Evolutionary conservation across 2,797 vertebrate species (phyloP).

Genomic region (Chaetophractus vellerosus): DNA sequence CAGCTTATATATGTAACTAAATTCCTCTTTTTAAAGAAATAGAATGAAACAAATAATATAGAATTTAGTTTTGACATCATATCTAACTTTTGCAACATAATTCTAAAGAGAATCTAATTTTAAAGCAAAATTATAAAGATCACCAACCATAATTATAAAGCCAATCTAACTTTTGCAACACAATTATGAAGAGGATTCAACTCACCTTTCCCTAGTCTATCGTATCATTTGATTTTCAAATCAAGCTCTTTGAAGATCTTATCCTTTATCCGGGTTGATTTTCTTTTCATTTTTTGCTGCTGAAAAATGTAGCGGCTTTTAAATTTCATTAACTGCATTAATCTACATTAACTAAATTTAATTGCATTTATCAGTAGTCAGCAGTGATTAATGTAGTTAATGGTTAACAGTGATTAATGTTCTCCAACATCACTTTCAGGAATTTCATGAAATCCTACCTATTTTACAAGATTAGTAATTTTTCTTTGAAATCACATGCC

Average conservation of each 20-base stretch:
- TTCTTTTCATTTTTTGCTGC: not conserved
- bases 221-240: not conserved
- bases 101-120: not conserved
- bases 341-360: slow-evolving; percentile 50
- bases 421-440: slow-evolving; percentile 35
- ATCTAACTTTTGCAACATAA: not conserved
- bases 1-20: not conserved
- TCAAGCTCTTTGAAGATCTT: not conserved
- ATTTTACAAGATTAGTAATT: not conserved
- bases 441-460: not conserved
- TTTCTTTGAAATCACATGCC: not conserved
- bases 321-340: slow-evolving; percentile 6
- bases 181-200: not conserved
- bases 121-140: slow-evolving; percentile 10
- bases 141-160: not conserved
- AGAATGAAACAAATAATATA: not conserved
- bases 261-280: slow-evolving; percentile 28
- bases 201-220: not conserved
- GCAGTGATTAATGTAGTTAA: slow-evolving; percentile 33
- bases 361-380: slow-evolving; percentile 46
- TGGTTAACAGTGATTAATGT: slow-evolving; percentile 57
- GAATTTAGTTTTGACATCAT: slow-evolving; percentile 8
- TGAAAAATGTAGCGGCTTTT: not conserved
- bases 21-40: not conserved
- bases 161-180: not conserved